Percentiles rank a stretch among this genome's conserved stretches.
These are phyloP conservation scores for Halichoerus grypus DNA, from an alignment of 2,113 vertebrate genomes.

Conservation along the genomic window DNA sequence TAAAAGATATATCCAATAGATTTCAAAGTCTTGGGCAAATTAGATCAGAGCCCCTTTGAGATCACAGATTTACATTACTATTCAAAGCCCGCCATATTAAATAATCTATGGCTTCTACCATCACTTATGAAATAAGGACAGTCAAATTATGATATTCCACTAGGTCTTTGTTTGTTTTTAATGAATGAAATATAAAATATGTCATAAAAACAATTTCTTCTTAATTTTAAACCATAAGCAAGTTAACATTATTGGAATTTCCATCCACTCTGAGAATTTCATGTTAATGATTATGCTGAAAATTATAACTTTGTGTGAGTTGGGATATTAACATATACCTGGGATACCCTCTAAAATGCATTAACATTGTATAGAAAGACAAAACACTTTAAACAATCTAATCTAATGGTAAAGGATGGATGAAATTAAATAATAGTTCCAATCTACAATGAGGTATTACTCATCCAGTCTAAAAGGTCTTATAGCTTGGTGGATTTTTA, in stretches of 20 bases:
- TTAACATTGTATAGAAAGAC: background rate
- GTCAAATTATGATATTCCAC: background rate
- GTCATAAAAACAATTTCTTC: background rate
- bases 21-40: background rate
- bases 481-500: background rate
- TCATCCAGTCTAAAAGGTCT: background rate
- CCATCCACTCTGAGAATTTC: background rate
- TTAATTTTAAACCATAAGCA: background rate
- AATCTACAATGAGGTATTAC: background rate
- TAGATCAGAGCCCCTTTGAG: background rate
- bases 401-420: background rate
- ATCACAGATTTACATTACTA: background rate
- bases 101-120: background rate
- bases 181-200: background rate
- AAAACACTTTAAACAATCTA: background rate
- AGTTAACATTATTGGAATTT: background rate
- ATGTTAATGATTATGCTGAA: background rate
- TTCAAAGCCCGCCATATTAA: background rate
- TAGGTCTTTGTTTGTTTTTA: background rate
- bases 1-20: background rate
- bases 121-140: background rate
- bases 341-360: background rate
- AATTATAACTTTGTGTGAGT: background rate
- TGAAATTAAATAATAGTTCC: background rate
- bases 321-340: background rate